Percentiles rank a stretch among this genome's conserved stretches.
Conservation (phyloP, 2,797 vertebrate species). For the Gallinago nigripennis region DNA sequence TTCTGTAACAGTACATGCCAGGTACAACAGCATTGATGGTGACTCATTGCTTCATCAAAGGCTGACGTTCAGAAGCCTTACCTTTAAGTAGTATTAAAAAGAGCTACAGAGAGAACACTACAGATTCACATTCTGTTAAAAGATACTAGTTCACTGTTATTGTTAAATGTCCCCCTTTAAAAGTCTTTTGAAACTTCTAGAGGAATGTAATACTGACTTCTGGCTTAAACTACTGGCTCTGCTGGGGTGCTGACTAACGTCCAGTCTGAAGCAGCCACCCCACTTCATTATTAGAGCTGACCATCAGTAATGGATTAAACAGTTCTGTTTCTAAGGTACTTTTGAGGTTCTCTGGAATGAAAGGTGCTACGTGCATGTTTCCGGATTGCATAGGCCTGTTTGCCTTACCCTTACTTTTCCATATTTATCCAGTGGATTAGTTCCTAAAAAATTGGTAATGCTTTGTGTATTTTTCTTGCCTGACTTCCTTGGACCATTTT, state of each 20-base stretch:
- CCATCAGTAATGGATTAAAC: not conserved
- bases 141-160: not conserved
- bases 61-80: not conserved
- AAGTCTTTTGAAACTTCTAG: not conserved
- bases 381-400: not conserved
- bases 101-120: not conserved
- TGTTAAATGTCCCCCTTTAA: conserved; percentile 7
- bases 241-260: not conserved
- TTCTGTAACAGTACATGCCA: not conserved
- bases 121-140: not conserved
- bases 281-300: not conserved
- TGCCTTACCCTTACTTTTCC: not conserved
- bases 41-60: conserved; percentile 5
- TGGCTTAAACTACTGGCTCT: not conserved
- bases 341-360: conserved; percentile 11
- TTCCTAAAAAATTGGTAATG: not conserved
- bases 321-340: conserved; percentile 3
- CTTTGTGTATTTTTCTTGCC: not conserved
- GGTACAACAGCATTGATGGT: not conserved
- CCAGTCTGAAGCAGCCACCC: not conserved
- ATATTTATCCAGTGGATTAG: not conserved
- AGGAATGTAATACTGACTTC: not conserved
- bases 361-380: conserved; percentile 10
- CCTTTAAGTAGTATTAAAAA: not conserved
- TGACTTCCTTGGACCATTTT: not conserved